A percentile compares a stretch with the other conserved stretches of the same genome.
Conservation (phyloP, 2,113 vertebrate genomes). For the Apeltes quadracus region DNA sequence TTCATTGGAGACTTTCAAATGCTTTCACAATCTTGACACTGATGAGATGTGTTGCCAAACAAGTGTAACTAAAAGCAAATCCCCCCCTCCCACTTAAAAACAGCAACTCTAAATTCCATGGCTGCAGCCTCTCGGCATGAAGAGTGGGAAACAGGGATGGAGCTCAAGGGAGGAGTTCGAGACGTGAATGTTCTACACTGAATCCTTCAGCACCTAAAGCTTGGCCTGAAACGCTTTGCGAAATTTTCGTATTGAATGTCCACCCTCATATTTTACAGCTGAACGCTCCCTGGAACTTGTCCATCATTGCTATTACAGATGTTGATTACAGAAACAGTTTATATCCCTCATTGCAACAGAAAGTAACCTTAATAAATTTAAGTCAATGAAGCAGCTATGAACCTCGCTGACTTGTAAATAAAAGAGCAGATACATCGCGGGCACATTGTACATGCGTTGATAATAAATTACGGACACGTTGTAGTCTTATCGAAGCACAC, state of each 20-base stretch:
- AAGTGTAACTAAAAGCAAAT: constrained; percentile 61
- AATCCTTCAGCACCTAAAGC: constrained; percentile 62
- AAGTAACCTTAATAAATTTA: constrained; percentile 42
- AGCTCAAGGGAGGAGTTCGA: constrained; percentile 3
- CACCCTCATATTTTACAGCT: constrained; percentile 40
- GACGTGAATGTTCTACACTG: constrained; percentile 37
- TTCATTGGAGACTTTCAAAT: constrained; percentile 37
- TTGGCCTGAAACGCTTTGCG: constrained; percentile 44
- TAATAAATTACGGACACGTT: too few relatives aligned
- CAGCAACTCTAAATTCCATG: constrained; percentile 59
- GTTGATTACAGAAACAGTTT: constrained; percentile 48
- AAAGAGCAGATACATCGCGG: background rate
- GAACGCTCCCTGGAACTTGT: constrained; percentile 48
- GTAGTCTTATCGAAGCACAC: too few relatives aligned
- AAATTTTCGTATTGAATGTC: constrained; percentile 57
- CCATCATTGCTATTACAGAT: constrained; percentile 57
- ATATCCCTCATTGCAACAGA: constrained; percentile 31
- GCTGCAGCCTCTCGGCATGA: constrained; percentile 38
- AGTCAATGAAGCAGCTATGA: constrained; percentile 45
- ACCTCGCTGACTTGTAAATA: constrained; percentile 22
- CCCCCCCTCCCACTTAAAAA: constrained; percentile 14
- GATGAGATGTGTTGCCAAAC: constrained; percentile 68
- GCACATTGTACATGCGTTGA: too few relatives aligned
- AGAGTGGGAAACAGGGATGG: constrained; percentile 38
- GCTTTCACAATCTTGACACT: constrained; percentile 59